Percentiles rank a stretch among this genome's conserved stretches.
phyloP scores from a whole-genome alignment of 1,140 invertebrate genomes.

The Halyomorpha halys region DNA sequence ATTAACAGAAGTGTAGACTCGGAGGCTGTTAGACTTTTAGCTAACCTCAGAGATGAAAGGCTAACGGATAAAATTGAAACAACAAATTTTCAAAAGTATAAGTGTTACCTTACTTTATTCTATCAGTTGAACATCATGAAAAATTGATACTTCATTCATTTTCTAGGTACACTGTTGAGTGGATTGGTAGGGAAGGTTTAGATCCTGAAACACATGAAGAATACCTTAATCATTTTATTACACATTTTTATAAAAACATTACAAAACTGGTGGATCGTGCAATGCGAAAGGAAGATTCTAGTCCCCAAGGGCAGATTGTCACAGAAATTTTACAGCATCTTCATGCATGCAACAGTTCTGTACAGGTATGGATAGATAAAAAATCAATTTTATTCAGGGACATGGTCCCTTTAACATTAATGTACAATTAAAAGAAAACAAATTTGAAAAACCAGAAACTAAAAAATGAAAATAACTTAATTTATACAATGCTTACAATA shows the following conservation, averaged over 20 bases:
- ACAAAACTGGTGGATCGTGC: constrained; percentile 84
- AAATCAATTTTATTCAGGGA: neutral
- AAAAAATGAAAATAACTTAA: no score
- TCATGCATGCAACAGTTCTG: constrained; percentile 93
- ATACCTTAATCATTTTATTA: constrained; percentile 90
- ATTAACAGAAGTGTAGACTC: constrained; percentile 84
- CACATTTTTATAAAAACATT: constrained; percentile 90
- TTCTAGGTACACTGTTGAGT: constrained; percentile 84
- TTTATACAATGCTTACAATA: no score
- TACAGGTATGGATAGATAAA: constrained; percentile 45
- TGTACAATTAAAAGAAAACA: no score
- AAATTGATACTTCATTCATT: neutral
- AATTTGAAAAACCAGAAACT: no score
- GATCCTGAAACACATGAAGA: constrained; percentile 86
- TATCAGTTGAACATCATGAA: neutral
- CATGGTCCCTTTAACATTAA: neutral
- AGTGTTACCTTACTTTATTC: neutral
- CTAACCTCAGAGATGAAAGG: constrained; percentile 78
- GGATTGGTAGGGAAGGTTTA: constrained; percentile 90
- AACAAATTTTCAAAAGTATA: constrained; percentile 73
- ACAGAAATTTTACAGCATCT: constrained; percentile 94
- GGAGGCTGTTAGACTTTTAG: constrained; percentile 82
- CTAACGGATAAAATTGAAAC: constrained; percentile 78
- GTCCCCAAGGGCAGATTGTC: constrained; percentile 84
- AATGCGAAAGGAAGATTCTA: constrained; percentile 91